phyloP scores from a whole-genome alignment of 1,140 invertebrate genomes.

The Ptiloglossa arizonensis region DNA sequence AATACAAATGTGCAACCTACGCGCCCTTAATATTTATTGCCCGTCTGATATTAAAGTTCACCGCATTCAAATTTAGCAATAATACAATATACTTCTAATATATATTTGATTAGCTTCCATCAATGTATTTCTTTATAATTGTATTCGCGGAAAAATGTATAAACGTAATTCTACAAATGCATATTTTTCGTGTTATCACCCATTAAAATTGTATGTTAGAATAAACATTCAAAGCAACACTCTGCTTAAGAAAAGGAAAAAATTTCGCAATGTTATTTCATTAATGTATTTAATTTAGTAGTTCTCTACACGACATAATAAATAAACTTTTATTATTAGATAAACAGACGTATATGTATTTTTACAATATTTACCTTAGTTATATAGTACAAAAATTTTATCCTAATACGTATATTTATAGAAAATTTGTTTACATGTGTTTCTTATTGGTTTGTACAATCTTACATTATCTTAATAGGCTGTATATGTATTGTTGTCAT shows the following conservation, averaged over 20 bases:
- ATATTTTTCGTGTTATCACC: no score
- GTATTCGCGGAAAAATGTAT: neutral
- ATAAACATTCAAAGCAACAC: neutral
- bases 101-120: neutral
- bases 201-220: neutral
- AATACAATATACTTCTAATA: neutral
- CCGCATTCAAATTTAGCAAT: neutral
- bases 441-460: neutral
- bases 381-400: constrained; percentile 8
- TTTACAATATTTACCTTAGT: constrained; percentile 2
- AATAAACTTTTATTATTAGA: constrained; percentile 30
- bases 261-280: neutral
- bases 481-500: neutral
- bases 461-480: neutral
- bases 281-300: neutral
- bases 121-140: neutral
- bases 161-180: neutral
- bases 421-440: neutral
- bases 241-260: neutral
- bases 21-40: neutral
- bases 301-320: no score
- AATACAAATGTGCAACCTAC: neutral
- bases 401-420: neutral
- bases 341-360: constrained; percentile 12
- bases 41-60: neutral